Conservation (phyloP, 2,113 vertebrate species). For the Macrotis lagotis region DNA sequence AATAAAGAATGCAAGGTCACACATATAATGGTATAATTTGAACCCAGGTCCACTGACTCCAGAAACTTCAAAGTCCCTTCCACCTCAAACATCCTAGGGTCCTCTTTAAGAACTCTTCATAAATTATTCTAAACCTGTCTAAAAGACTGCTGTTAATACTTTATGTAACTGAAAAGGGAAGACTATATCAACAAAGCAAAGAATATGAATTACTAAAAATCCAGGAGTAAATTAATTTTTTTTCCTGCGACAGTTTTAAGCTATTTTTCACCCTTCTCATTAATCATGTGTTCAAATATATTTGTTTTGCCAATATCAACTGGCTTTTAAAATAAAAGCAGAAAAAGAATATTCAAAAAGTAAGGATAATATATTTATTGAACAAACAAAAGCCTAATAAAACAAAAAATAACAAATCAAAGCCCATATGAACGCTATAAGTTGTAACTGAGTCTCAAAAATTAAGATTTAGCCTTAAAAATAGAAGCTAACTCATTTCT, state of each 20-base stretch:
- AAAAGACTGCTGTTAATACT: background rate
- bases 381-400: background rate
- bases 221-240: background rate
- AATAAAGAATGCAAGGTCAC: background rate
- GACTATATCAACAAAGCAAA: background rate
- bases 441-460: background rate
- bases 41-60: background rate
- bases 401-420: background rate
- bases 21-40: background rate
- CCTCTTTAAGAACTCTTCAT: background rate
- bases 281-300: background rate
- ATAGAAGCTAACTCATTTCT: background rate
- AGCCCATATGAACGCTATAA: background rate
- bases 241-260: background rate
- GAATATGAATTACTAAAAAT: background rate
- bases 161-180: background rate
- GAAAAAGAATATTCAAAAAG: background rate
- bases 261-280: background rate
- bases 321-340: background rate
- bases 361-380: background rate
- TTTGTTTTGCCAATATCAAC: background rate
- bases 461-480: background rate
- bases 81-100: background rate
- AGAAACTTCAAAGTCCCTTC: background rate
- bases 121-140: background rate